These are phyloP conservation scores for Harpalus rufipes DNA, from an alignment of 2,888 invertebrate species.

Conservation along the genomic window DNA sequence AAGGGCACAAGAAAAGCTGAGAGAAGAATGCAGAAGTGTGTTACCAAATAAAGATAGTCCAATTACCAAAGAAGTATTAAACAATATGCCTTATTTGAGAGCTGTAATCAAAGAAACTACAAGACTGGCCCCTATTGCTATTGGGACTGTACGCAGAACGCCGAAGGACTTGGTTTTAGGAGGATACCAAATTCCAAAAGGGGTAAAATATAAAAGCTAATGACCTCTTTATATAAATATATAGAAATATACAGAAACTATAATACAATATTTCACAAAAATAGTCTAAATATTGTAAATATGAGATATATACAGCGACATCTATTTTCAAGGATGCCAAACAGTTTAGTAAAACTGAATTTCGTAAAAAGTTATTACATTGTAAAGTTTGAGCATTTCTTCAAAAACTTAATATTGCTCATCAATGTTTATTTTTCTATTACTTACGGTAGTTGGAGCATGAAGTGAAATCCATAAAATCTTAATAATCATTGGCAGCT, in stretches of 20 bases:
- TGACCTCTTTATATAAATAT: neutral
- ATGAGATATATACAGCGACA: too few relatives aligned
- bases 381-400: too few relatives aligned
- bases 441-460: too few relatives aligned
- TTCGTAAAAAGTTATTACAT: too few relatives aligned
- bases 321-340: too few relatives aligned
- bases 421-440: too few relatives aligned
- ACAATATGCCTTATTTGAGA: constrained; percentile 78
- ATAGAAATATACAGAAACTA: neutral
- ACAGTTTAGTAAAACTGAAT: too few relatives aligned
- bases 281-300: too few relatives aligned
- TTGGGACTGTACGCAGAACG: constrained; percentile 71
- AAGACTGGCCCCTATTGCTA: constrained; percentile 74
- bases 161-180: constrained; percentile 74
- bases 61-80: constrained; percentile 75
- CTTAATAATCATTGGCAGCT: too few relatives aligned
- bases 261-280: too few relatives aligned
- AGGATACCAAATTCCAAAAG: constrained; percentile 75
- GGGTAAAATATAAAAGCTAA: constrained; percentile 71
- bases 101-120: constrained; percentile 83
- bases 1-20: constrained; percentile 75
- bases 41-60: constrained; percentile 72
- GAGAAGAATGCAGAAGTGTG: constrained; percentile 74
- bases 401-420: too few relatives aligned
- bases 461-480: too few relatives aligned